A percentile compares a stretch with the other conserved stretches of the same genome.
phyloP scores from a whole-genome alignment of 2,797 vertebrate genomes.

The Tachyglossus aculeatus region DNA sequence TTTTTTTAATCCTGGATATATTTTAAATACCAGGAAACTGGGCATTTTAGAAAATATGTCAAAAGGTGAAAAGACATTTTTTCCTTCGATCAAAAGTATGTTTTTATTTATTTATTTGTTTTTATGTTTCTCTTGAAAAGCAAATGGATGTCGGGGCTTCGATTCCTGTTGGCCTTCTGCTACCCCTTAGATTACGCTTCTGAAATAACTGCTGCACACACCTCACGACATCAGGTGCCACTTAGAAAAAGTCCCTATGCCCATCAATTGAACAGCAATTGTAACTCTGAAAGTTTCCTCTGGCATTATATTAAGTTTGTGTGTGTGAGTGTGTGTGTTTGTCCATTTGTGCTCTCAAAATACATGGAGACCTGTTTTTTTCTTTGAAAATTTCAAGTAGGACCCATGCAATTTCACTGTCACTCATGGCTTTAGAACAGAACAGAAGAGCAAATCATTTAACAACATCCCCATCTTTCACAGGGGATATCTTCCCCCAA shows the following conservation, averaged over 20 bases:
- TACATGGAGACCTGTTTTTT: constrained; percentile 28
- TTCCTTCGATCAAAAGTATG: not conserved
- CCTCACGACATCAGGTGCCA: not conserved
- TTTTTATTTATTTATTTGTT: not conserved
- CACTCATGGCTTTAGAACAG: constrained; percentile 20
- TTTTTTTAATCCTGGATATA: not conserved
- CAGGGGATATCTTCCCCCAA: not conserved
- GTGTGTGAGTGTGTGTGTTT: constrained; percentile 20
- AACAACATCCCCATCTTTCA: not conserved
- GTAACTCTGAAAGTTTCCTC: not conserved
- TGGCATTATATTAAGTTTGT: not conserved
- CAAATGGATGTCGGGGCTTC: not conserved
- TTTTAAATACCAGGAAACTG: not conserved
- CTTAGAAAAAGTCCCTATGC: constrained; percentile 1
- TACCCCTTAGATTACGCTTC: not conserved
- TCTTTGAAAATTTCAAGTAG: constrained; percentile 21
- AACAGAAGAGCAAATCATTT: constrained; percentile 15
- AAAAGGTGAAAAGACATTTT: not conserved
- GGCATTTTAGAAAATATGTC: not conserved
- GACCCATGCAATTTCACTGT: not conserved
- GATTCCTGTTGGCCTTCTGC: not conserved
- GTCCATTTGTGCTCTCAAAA: constrained; percentile 32
- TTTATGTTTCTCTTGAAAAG: not conserved
- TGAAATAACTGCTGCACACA: not conserved
- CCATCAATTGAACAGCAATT: not conserved